Base-by-base conservation (phyloP, 2,113 vertebrate genomes). In the Cinclus mexicanus region DNA sequence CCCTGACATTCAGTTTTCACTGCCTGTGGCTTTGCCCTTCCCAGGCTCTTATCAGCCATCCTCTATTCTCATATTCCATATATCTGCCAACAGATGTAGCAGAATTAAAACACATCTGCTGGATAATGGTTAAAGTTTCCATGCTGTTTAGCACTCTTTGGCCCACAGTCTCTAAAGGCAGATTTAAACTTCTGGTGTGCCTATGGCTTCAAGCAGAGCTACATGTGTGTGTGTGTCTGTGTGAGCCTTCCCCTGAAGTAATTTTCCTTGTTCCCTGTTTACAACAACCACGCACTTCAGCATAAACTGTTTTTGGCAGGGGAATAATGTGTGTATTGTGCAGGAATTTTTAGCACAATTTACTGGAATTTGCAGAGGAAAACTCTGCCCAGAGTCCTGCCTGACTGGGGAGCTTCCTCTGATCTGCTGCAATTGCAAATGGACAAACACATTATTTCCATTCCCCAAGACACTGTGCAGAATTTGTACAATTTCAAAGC, bases 1-100 rank as follows among this genome's bases (percentile, higher is more conserved):
- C 85, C 71, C 42, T 91, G 94, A 95, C 94, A 95, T 97, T 95
- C 85, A 94, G 87, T n/a, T 91, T 88, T 61, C 82, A 28, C 46
- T 89, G 63, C 59, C 70, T 67, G 39, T 50, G 87, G 75, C 75
- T 91, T 80, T 85, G 67, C 70, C 67, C 42, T 71, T 94, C 67
- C 42, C 39, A 22, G 65, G 67, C 33, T 83, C 24, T 67, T 79
- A 83, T 33, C 91, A 88, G 31, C 64, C 64, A 35, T 75, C 53
- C 55, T 64, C 14, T 52, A 15, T n/a, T 70, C 56, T 69, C 57
- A 11, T 7, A 5, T 61, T 94, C 64, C 41, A 7, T 26, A 0
- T 78, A 81, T 79, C n/a, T 90, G 77, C 63, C 77, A 92, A 90
- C 83, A 95, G 89, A 94, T 86, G 83, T 26, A 87, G 46, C 65